Conservation (phyloP, 1,140 invertebrate species). For the Wasmannia auropunctata region DNA sequence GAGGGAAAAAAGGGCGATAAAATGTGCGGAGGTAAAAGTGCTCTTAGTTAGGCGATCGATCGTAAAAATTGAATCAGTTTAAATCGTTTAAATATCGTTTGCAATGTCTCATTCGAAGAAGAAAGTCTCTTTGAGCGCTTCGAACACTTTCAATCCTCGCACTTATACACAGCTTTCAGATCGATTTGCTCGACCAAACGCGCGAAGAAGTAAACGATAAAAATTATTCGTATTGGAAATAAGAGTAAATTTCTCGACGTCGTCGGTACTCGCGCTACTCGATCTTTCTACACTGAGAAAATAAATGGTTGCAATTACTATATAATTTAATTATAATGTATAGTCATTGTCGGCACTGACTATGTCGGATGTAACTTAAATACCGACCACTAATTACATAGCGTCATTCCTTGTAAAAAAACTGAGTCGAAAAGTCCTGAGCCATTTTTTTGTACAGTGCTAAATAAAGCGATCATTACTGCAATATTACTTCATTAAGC, state of each 20-base stretch:
- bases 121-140: neutral
- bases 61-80: neutral
- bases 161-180: neutral
- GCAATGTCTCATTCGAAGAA: neutral
- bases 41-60: neutral
- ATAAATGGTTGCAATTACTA: too few relatives aligned
- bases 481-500: too few relatives aligned
- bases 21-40: neutral
- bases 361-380: too few relatives aligned
- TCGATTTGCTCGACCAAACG: neutral
- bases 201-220: neutral
- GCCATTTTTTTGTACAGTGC: too few relatives aligned
- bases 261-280: too few relatives aligned
- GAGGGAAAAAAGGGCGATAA: neutral
- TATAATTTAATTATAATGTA: too few relatives aligned
- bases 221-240: neutral
- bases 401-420: too few relatives aligned
- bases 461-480: too few relatives aligned
- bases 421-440: too few relatives aligned
- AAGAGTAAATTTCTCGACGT: neutral
- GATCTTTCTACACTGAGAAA: too few relatives aligned
- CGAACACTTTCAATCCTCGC: neutral
- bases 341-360: too few relatives aligned
- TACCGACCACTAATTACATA: too few relatives aligned
- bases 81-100: neutral